These are phyloP conservation scores for Drosophila triauraria DNA, from an alignment of 1,140 invertebrate species.

Conservation along the genomic window DNA sequence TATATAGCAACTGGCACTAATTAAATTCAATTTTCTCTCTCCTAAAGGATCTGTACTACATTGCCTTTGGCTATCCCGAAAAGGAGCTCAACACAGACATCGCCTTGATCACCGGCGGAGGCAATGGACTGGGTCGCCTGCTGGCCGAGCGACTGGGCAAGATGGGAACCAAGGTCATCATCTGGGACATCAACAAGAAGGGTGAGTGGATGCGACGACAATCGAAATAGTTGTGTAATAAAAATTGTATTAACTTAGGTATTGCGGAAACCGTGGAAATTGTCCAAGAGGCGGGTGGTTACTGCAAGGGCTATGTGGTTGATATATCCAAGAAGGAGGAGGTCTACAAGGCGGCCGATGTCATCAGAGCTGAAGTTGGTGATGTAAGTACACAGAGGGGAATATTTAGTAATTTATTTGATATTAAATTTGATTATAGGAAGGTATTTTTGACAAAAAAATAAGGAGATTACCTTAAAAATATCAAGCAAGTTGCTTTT, in stretches of 20 bases:
- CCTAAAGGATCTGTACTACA: conserved; percentile 86
- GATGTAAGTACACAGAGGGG: conserved; percentile 87
- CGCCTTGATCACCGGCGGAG: conserved; percentile 95
- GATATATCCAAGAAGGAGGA: conserved; percentile 93
- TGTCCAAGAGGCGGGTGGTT: conserved; percentile 89
- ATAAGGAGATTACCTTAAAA: not conserved
- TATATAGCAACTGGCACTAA: conserved; percentile 8
- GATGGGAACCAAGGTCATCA: conserved; percentile 91
- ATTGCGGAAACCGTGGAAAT: conserved; percentile 91
- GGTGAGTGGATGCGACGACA: conserved; percentile 86
- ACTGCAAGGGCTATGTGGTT: conserved; percentile 90
- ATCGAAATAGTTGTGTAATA: conserved; percentile 1
- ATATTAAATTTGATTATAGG: too few relatives aligned
- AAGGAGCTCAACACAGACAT: conserved; percentile 90
- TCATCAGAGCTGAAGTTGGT: conserved; percentile 93
- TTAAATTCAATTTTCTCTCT: conserved; percentile 32
- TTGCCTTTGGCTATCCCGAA: conserved; percentile 86
- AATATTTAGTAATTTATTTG: not conserved
- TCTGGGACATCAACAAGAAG: conserved; percentile 96
- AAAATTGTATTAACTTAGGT: conserved; percentile 85
- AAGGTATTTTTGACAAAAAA: too few relatives aligned
- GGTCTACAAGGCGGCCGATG: conserved; percentile 93
- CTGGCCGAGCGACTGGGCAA: conserved; percentile 92
- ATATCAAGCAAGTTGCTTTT: too few relatives aligned
- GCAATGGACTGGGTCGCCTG: conserved; percentile 94